Evolutionary conservation across 2,888 invertebrate genomes (phyloP).

Genomic region (Dryocosmus kuriphilus): DNA sequence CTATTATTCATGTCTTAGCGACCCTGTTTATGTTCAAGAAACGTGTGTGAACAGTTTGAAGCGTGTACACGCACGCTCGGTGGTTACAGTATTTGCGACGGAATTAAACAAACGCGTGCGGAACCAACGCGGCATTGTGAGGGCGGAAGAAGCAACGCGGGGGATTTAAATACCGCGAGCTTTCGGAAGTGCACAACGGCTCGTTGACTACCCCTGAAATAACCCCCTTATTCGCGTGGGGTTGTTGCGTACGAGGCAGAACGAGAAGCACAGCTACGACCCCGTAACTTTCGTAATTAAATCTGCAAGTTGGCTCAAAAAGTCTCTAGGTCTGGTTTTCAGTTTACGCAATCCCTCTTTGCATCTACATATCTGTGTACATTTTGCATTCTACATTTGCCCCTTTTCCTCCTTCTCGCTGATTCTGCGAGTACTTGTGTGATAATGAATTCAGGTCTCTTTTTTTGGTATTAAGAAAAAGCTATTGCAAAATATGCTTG

Average conservation of each 20-base stretch:
- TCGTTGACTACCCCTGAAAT: slow-evolving; percentile 38
- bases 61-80: neutral
- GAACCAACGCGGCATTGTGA: neutral
- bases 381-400: slow-evolving; percentile 21
- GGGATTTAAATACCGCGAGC: slow-evolving; percentile 49
- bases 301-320: slow-evolving; percentile 50
- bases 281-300: slow-evolving; percentile 57
- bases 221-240: slow-evolving; percentile 21
- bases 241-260: slow-evolving; percentile 29
- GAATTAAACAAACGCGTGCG: slow-evolving; percentile 39
- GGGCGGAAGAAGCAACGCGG: slow-evolving; percentile 28
- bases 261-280: slow-evolving; percentile 23
- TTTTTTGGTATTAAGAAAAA: slow-evolving; percentile 33
- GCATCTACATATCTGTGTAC: slow-evolving; percentile 9
- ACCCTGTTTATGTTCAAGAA: slow-evolving; percentile 22
- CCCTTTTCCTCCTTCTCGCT: slow-evolving; percentile 20
- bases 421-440: slow-evolving; percentile 4
- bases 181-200: slow-evolving; percentile 45
- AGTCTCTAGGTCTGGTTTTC: slow-evolving; percentile 46
- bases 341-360: slow-evolving; percentile 22
- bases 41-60: slow-evolving; percentile 14
- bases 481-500: too few relatives aligned
- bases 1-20: slow-evolving; percentile 33
- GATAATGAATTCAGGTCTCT: slow-evolving; percentile 12
- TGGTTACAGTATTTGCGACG: slow-evolving; percentile 20